These are phyloP conservation scores for Allophyes oxyacanthae DNA, from an alignment of 2,888 invertebrate species.

Conservation along the genomic window DNA sequence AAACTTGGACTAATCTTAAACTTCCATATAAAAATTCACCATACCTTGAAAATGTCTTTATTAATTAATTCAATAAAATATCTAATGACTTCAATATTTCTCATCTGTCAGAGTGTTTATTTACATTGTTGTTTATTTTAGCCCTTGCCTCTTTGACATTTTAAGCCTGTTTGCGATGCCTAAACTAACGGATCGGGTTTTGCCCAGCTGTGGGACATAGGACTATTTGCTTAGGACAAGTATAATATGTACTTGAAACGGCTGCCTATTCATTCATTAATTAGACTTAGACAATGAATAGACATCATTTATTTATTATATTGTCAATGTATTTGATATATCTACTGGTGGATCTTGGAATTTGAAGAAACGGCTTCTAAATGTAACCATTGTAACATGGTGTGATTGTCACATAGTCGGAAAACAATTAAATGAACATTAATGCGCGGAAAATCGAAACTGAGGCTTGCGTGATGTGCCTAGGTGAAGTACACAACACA, in stretches of 20 bases:
- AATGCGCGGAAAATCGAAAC: too few relatives aligned
- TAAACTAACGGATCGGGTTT: constrained; percentile 56
- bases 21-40: too few relatives aligned
- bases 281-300: constrained; percentile 12
- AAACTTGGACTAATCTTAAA: too few relatives aligned
- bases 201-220: constrained; percentile 47
- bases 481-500: too few relatives aligned
- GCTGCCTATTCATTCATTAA: constrained; percentile 29
- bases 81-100: background rate
- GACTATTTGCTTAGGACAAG: constrained; percentile 55
- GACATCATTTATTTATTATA: constrained; percentile 16
- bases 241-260: constrained; percentile 90
- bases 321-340: background rate
- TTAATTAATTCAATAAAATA: too few relatives aligned
- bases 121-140: constrained; percentile 27
- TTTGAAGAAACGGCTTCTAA: too few relatives aligned
- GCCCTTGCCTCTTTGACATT: constrained; percentile 19
- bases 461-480: too few relatives aligned
- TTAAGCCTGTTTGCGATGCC: constrained; percentile 38
- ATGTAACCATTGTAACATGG: too few relatives aligned
- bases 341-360: too few relatives aligned
- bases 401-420: too few relatives aligned
- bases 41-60: too few relatives aligned
- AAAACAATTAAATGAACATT: too few relatives aligned
- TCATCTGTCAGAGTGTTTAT: constrained; percentile 14